Evolutionary conservation across 2,888 invertebrate species (phyloP), one percentile per base, ranked within the genome.

Genomic region (Diadromus collaris): DNA sequence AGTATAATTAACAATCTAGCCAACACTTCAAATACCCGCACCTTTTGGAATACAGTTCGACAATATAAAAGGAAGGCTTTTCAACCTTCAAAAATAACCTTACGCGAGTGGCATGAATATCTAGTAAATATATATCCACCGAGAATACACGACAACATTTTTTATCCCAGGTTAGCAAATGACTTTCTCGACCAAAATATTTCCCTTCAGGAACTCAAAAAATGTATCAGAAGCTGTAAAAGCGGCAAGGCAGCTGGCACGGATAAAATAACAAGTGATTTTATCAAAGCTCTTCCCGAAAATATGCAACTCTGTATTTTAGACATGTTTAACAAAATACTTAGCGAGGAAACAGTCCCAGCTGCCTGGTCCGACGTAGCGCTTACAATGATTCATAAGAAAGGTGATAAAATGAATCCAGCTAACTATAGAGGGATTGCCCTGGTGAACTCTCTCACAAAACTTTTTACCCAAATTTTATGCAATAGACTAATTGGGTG

Each of bases 401-500:
- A 83, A 80, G 83, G 83, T 1, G 68, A 82, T 60, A 63, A 24
- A 32, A 4, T 29, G 10, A 60, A 79, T 6, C 82, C 83, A 16
- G 29, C 38, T 3, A 83, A 83, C 48, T 84, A 84, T 68, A 19
- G 85, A 46, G 83, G 82, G 1, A 84, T 85, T 7, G 72, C 82
- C 3, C 76, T 85, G 7, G 54, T 80, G 9, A 82, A 80, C 27
- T 76, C 64, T 38, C 41, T 77, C 3, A 65, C 74, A n/a, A 85
- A 84, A 72, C 16, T 84, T 1, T 82, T 81, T 27, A 85, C 84
- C 1, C 27, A 34, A 13, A 64, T 84, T 0, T 19, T 85, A 6
- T 34, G 69, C 2, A 24, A 58, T 9, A 61, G 83, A 21, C 34
- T 84, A 7, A 19, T 51, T 2, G 19, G 1, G 4, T 84, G 83